These are phyloP conservation scores for Calycopis cecrops DNA, from an alignment of 1,140 invertebrate genomes.

Conservation along the genomic window DNA sequence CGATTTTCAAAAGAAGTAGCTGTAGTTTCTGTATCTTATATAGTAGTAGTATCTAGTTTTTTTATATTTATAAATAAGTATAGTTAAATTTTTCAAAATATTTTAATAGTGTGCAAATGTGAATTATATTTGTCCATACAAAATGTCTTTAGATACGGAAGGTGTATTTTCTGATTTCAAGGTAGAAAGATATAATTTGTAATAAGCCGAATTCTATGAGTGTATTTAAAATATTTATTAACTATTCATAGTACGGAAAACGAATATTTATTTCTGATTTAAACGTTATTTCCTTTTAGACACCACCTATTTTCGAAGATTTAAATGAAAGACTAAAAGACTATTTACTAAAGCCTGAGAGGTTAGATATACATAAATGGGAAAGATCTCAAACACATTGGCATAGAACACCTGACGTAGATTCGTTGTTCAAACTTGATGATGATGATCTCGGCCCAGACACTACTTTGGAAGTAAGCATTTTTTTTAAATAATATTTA, in stretches of 20 bases:
- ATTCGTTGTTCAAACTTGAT: slow-evolving; percentile 53
- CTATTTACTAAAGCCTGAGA: slow-evolving; percentile 60
- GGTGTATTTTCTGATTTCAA: slow-evolving; percentile 39
- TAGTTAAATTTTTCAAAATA: not conserved
- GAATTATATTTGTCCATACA: slow-evolving; percentile 7
- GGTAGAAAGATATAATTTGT: slow-evolving; percentile 15
- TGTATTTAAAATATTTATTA: too few species aligned
- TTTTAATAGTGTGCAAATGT: not conserved
- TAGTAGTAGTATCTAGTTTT: not conserved
- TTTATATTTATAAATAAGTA: too few species aligned
- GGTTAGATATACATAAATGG: slow-evolving; percentile 62
- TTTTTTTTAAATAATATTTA: too few species aligned
- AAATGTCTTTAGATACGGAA: slow-evolving; percentile 29
- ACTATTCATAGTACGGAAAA: too few species aligned
- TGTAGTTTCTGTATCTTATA: too few species aligned
- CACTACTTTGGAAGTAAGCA: slow-evolving; percentile 54
- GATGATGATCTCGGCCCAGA: slow-evolving; percentile 50
- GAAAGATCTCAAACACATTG: slow-evolving; percentile 61
- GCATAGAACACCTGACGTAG: slow-evolving; percentile 52
- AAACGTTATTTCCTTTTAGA: slow-evolving; percentile 38
- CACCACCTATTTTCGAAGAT: slow-evolving; percentile 63
- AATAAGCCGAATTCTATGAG: not conserved
- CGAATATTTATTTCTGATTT: too few species aligned
- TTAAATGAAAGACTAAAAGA: slow-evolving; percentile 57
- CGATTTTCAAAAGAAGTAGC: too few species aligned